Evolutionary conservation across 2,888 invertebrate species (phyloP).

Genomic region (Sinelater perroti): DNA sequence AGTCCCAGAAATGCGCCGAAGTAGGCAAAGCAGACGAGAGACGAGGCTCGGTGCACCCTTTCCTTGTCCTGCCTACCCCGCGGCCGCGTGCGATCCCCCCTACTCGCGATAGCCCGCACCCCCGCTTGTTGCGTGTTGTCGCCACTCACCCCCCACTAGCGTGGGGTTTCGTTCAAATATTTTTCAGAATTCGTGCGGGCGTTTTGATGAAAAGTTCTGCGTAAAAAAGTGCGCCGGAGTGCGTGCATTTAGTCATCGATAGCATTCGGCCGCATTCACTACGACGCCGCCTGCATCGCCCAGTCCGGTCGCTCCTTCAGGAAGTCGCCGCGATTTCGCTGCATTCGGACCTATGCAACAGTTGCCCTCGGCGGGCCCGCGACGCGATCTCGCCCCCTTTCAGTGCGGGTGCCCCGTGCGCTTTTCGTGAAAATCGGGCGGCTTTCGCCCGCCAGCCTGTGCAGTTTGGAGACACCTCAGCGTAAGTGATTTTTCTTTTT

Average conservation of each 20-base stretch:
- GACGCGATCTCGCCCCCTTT: slow-evolving; percentile 12
- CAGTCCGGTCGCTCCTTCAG: slow-evolving; percentile 25
- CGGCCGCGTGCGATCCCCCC: slow-evolving; percentile 47
- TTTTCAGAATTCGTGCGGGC: slow-evolving; percentile 60
- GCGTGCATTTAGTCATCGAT: slow-evolving; percentile 43
- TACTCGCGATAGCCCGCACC: slow-evolving; percentile 49
- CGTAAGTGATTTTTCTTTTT: slow-evolving; percentile 31
- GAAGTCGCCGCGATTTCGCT: slow-evolving; percentile 15
- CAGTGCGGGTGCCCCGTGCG: slow-evolving; percentile 27
- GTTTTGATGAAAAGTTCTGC: slow-evolving; percentile 60
- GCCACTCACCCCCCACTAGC: slow-evolving; percentile 54
- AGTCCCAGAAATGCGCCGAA: slow-evolving; percentile 30
- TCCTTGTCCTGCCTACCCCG: slow-evolving; percentile 50
- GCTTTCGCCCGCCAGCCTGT: no score
- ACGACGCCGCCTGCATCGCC: slow-evolving; percentile 31
- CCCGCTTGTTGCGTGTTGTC: slow-evolving; percentile 56
- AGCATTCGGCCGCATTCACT: slow-evolving; percentile 37
- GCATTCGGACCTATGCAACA: slow-evolving; percentile 25
- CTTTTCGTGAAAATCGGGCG: no score
- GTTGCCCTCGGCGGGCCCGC: slow-evolving; percentile 3
- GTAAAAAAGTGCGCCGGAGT: slow-evolving; percentile 44
- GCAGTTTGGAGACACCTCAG: slow-evolving; percentile 12
- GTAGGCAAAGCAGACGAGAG: slow-evolving; percentile 41
- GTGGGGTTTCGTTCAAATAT: slow-evolving; percentile 56
- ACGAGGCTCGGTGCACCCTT: slow-evolving; percentile 43